Percentiles rank a stretch among this genome's conserved stretches.
Conservation (phyloP, 2,113 vertebrate genomes). For the Platichthys stellatus region DNA sequence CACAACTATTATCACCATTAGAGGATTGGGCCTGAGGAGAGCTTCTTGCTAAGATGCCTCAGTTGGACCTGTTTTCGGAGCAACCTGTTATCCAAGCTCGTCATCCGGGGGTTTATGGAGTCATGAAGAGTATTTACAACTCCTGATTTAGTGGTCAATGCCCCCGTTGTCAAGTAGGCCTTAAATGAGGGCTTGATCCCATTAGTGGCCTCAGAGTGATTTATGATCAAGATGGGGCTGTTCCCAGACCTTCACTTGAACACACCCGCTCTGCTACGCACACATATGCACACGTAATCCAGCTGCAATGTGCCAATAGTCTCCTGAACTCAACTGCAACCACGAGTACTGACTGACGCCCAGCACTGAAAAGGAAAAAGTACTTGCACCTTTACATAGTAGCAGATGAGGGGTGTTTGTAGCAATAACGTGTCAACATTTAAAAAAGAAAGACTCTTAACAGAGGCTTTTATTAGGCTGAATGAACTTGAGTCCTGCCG, state of each 20-base stretch:
- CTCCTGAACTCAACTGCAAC: constrained; percentile 7
- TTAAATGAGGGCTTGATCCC: constrained; percentile 69
- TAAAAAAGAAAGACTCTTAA: not conserved
- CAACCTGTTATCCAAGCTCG: constrained; percentile 29
- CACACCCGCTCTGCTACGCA: not conserved
- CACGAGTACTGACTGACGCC: not conserved
- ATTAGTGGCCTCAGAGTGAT: constrained; percentile 64
- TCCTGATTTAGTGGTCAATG: constrained; percentile 62
- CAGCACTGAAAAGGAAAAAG: constrained; percentile 5
- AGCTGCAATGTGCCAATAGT: constrained; percentile 17
- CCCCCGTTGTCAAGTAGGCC: constrained; percentile 53
- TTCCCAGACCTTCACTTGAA: constrained; percentile 32
- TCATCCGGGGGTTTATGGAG: constrained; percentile 39
- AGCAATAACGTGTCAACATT: too few species aligned
- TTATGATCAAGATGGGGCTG: constrained; percentile 37
- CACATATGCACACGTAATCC: constrained; percentile 7
- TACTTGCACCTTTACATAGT: not conserved
- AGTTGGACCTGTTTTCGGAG: constrained; percentile 17
- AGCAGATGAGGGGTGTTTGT: too few species aligned
- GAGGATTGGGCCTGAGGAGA: not conserved
- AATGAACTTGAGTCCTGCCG: not conserved
- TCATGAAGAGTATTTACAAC: constrained; percentile 66
- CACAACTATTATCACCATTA: not conserved
- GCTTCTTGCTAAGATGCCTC: not conserved
- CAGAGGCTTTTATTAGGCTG: accelerated